Conservation (phyloP, 1,140 invertebrate species). For the Tribolium madens region DNA sequence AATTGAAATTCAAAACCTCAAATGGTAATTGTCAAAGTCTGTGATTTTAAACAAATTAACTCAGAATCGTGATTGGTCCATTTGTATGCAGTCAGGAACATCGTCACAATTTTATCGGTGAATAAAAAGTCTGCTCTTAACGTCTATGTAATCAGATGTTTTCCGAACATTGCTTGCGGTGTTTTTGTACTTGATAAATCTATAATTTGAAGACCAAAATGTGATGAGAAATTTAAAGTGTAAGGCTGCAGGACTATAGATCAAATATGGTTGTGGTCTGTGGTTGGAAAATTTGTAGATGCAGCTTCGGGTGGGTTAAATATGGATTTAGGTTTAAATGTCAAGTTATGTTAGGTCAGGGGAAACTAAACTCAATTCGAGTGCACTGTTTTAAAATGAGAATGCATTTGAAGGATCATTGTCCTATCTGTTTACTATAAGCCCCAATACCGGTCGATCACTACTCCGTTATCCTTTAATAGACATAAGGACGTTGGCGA, state of each 20-base stretch:
- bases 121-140: constrained; percentile 23
- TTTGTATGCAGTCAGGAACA: constrained; percentile 13
- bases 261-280: too few species aligned
- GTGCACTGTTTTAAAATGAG: neutral
- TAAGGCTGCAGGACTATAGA: too few species aligned
- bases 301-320: too few species aligned
- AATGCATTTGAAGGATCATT: neutral
- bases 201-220: neutral
- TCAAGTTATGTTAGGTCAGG: neutral
- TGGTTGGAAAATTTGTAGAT: too few species aligned
- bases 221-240: neutral
- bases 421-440: constrained; percentile 20
- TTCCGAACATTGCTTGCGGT: neutral
- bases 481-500: constrained; percentile 8
- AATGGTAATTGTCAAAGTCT: neutral
- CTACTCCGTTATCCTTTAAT: constrained; percentile 17
- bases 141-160: constrained; percentile 10
- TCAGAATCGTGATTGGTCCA: neutral
- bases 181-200: neutral
- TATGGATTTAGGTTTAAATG: too few species aligned
- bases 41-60: neutral
- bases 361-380: neutral
- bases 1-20: neutral
- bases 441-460: constrained; percentile 10
- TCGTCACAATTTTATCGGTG: constrained; percentile 25